These are phyloP conservation scores for Dryocosmus kuriphilus DNA, from an alignment of 2,888 invertebrate genomes.

Conservation along the genomic window DNA sequence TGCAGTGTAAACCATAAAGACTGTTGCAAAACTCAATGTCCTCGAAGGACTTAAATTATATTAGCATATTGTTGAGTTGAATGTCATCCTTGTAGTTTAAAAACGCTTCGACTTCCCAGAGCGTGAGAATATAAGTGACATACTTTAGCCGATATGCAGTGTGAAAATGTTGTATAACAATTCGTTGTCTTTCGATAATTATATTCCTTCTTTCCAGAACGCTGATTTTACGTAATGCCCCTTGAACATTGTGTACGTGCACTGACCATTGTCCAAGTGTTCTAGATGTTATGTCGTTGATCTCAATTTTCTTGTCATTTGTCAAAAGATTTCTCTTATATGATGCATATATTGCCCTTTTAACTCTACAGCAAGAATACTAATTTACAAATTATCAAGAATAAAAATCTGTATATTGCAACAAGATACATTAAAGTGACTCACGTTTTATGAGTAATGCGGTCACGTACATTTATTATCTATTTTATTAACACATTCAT, in stretches of 20 bases:
- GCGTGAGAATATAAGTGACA: slow-evolving; percentile 66
- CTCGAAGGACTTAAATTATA: neutral
- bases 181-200: neutral
- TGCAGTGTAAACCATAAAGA: no score
- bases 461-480: no score
- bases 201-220: slow-evolving; percentile 9
- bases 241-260: slow-evolving; percentile 13
- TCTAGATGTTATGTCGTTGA: neutral
- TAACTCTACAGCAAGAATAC: neutral
- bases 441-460: neutral
- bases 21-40: neutral
- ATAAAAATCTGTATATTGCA: no score
- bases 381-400: neutral
- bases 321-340: no score
- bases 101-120: slow-evolving; percentile 52
- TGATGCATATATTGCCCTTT: no score
- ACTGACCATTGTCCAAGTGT: slow-evolving; percentile 5
- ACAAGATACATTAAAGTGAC: neutral
- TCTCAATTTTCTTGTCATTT: neutral
- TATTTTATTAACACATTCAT: no score
- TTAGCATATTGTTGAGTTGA: slow-evolving; percentile 41
- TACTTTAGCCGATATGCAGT: slow-evolving; percentile 50
- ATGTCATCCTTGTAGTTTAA: slow-evolving; percentile 51
- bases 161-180: slow-evolving; percentile 36
- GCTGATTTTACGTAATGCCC: neutral